These are phyloP conservation scores for Harpalus rubripes DNA, from an alignment of 2,888 invertebrate genomes.

Conservation along the genomic window DNA sequence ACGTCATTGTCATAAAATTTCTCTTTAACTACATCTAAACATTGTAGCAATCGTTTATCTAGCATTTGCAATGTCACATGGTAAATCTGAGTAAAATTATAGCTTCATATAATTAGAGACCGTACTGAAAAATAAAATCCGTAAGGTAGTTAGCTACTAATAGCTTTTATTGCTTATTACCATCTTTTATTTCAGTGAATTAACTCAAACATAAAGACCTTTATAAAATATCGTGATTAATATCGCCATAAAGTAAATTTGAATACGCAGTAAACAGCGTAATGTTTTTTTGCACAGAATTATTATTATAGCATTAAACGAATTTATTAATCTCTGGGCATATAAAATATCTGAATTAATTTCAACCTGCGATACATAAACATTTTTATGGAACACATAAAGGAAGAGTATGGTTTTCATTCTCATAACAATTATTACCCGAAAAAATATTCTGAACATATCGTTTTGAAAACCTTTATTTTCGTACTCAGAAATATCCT, in stretches of 20 bases:
- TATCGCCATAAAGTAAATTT: constrained; percentile 51
- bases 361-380: constrained; percentile 32
- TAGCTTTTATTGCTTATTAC: constrained; percentile 43
- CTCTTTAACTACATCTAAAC: too few species aligned
- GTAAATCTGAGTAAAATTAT: not conserved
- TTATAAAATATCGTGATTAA: constrained; percentile 48
- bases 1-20: too few species aligned
- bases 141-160: constrained; percentile 25
- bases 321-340: constrained; percentile 45
- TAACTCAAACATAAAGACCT: constrained; percentile 33
- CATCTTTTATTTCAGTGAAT: constrained; percentile 50
- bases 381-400: constrained; percentile 14
- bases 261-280: constrained; percentile 48
- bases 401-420: not conserved
- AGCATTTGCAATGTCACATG: too few species aligned
- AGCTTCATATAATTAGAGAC: not conserved
- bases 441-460: not conserved
- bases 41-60: too few species aligned
- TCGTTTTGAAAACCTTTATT: too few species aligned
- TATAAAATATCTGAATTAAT: constrained; percentile 47
- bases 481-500: not conserved
- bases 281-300: constrained; percentile 46
- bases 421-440: not conserved
- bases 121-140: constrained; percentile 23
- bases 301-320: constrained; percentile 40